These are phyloP conservation scores for Coryphaenoides rupestris DNA, from an alignment of 2,113 vertebrate genomes.

Conservation along the genomic window DNA sequence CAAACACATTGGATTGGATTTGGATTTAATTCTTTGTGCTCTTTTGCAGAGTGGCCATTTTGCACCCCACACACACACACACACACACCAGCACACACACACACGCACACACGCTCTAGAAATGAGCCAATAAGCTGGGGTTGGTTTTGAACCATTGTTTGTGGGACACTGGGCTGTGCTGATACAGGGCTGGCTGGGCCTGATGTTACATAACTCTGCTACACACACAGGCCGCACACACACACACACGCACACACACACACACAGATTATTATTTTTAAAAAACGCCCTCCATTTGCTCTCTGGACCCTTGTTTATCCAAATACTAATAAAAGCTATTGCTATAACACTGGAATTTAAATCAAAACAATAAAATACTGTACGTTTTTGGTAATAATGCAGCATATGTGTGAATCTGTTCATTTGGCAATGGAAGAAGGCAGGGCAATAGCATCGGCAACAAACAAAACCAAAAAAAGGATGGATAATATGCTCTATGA, in stretches of 20 bases:
- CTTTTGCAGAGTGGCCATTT: no score
- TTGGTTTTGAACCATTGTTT: slow-evolving; percentile 7
- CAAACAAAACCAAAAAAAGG: not conserved
- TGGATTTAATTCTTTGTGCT: no score
- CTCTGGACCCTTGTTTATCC: no score
- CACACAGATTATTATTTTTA: no score
- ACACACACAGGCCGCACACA: no score
- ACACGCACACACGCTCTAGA: no score
- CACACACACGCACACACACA: no score
- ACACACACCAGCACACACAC: no score
- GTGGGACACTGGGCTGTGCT: not conserved
- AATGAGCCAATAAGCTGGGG: no score
- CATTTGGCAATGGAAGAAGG: not conserved
- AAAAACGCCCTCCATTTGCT: not conserved
- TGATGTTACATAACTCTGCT: slow-evolving; percentile 15
- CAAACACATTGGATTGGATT: no score
- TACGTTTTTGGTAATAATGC: not conserved
- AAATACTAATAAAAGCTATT: not conserved
- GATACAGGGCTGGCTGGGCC: not conserved
- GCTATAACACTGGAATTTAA: not conserved
- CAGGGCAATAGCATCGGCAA: not conserved
- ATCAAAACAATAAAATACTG: not conserved
- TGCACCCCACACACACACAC: no score
- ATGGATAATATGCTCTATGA: no score
- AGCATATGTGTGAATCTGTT: slow-evolving; percentile 4